Conservation (phyloP, 2,113 vertebrate genomes). For the Oryzias celebensis region DNA sequence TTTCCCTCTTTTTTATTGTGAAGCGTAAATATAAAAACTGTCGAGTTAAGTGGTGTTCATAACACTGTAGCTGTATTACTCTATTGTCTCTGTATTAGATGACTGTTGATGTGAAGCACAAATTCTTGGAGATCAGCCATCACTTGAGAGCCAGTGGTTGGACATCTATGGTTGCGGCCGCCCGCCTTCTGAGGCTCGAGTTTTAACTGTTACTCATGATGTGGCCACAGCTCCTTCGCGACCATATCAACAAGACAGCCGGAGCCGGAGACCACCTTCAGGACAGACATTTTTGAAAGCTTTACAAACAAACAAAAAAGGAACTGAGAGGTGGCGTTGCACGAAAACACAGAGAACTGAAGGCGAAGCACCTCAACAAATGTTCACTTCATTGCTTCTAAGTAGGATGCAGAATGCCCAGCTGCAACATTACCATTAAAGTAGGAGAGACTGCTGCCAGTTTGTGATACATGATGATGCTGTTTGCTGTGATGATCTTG, state of each 20-base stretch:
- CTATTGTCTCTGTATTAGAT: conserved; percentile 67
- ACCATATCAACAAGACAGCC: conserved; percentile 34
- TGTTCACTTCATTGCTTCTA: conserved; percentile 32
- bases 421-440: conserved; percentile 33
- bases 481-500: conserved; percentile 34
- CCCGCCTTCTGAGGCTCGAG: conserved; percentile 48
- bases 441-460: conserved; percentile 28
- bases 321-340: conserved; percentile 28
- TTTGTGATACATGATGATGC: conserved; percentile 56
- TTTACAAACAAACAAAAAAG: conserved; percentile 37
- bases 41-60: conserved; percentile 47
- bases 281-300: conserved; percentile 33
- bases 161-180: conserved; percentile 48
- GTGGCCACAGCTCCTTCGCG: conserved; percentile 35
- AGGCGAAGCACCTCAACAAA: neutral
- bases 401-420: conserved; percentile 15
- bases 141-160: conserved; percentile 63
- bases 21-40: conserved; percentile 17
- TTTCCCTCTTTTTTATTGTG: conserved; percentile 19
- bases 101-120: conserved; percentile 76
- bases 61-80: conserved; percentile 69
- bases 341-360: conserved; percentile 11
- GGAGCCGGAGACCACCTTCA: conserved; percentile 13
- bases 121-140: conserved; percentile 72
- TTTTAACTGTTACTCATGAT: conserved; percentile 41